Percentiles rank a stretch among this genome's conserved stretches.
Conservation (phyloP, 2,113 vertebrate genomes). For the Sakesphorus luctuosus region DNA sequence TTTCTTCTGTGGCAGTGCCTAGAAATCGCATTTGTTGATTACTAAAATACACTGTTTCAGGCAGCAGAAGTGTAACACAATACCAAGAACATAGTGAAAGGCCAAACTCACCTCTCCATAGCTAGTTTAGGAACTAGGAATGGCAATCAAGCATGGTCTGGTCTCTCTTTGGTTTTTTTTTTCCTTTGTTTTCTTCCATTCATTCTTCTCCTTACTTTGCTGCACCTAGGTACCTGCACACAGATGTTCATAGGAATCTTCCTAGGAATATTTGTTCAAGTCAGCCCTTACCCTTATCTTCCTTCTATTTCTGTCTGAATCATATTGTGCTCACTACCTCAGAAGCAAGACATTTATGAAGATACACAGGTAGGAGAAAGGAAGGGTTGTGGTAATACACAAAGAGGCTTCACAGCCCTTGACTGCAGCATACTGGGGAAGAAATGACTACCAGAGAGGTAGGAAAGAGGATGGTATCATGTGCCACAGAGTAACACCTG, state of each 20-base stretch:
- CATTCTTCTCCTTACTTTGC: not conserved
- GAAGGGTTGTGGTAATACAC: not conserved
- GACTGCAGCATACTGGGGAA: not conserved
- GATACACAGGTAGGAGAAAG: not conserved
- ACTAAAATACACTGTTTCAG: not conserved
- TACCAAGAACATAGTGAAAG: not conserved
- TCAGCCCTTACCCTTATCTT: not conserved
- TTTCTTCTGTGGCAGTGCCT: not conserved
- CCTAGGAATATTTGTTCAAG: not conserved
- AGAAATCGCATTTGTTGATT: not conserved
- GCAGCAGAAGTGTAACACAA: not conserved
- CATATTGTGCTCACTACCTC: not conserved
- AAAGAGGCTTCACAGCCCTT: not conserved
- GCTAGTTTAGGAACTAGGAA: not conserved
- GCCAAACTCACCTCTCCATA: not conserved
- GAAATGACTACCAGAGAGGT: not conserved
- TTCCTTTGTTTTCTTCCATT: not conserved
- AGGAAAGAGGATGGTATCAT: not conserved
- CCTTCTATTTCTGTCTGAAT: not conserved
- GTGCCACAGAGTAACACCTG: not conserved
- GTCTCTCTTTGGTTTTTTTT: not conserved
- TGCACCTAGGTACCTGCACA: not conserved
- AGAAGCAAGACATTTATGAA: not conserved
- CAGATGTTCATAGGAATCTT: not conserved
- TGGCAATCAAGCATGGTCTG: not conserved